Evolutionary conservation across 37 sponge, comb jelly and placozoan species (phyloP).

Genomic region (Geodia barretti): DNA sequence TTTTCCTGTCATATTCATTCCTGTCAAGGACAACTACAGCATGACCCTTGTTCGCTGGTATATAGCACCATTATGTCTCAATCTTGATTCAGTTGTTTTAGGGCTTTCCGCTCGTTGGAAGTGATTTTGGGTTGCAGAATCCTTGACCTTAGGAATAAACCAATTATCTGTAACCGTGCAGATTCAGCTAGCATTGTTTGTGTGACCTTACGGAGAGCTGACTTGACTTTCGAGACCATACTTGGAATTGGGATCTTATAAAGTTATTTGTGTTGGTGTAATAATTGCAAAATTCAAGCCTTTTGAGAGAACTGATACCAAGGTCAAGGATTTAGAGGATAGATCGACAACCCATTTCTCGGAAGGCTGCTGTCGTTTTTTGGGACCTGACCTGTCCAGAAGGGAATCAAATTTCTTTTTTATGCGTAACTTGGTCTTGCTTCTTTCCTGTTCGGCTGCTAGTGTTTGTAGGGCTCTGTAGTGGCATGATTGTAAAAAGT

Average conservation of each 20-base stretch:
- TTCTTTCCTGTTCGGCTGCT: too few species aligned
- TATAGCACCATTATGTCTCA: not conserved
- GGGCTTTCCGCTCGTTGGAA: not conserved
- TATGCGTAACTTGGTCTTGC: not conserved
- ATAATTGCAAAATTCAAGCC: constrained; percentile 29
- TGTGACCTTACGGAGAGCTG: not conserved
- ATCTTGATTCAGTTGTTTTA: not conserved
- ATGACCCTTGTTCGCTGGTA: constrained; percentile 9
- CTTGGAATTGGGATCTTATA: constrained; percentile 3
- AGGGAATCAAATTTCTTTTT: constrained; percentile 32
- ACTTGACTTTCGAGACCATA: constrained; percentile 11
- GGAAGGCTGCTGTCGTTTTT: not conserved
- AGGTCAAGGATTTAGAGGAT: not conserved
- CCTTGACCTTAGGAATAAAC: constrained; percentile 1
- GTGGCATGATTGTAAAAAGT: too few species aligned
- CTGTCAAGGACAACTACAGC: not conserved
- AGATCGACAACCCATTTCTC: constrained; percentile 21
- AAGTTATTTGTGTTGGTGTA: too few species aligned
- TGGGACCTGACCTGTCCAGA: not conserved
- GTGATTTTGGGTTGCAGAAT: not conserved
- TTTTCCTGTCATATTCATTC: constrained; percentile 13
- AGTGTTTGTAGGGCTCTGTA: too few species aligned
- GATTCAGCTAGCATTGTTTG: not conserved
- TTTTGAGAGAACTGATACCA: constrained; percentile 25
- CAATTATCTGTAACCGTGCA: not conserved